Conservation (phyloP, 2,797 vertebrate genomes). For the Arnoldichthys spilopterus region DNA sequence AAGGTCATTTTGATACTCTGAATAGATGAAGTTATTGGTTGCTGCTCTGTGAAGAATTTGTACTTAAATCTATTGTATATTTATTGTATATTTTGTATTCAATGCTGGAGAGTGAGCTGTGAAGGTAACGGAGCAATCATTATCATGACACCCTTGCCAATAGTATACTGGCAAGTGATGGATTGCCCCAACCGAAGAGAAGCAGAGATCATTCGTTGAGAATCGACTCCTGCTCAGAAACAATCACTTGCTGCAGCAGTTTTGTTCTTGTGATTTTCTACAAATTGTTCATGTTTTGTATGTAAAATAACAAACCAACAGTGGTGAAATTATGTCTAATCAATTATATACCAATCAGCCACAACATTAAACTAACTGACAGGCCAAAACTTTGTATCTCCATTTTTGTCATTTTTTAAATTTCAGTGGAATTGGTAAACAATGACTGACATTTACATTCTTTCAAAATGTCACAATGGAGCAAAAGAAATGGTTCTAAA, state of each 20-base stretch:
- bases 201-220: slow-evolving; percentile 47
- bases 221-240: slow-evolving; percentile 53
- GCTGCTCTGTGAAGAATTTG: slow-evolving; percentile 55
- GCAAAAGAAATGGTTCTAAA: no score
- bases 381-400: no score
- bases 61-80: slow-evolving; percentile 26
- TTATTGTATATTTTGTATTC: slow-evolving; percentile 19
- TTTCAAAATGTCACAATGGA: no score
- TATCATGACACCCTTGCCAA: slow-evolving; percentile 71
- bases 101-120: slow-evolving; percentile 65
- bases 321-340: background rate
- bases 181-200: slow-evolving; percentile 56
- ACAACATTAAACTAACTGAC: no score
- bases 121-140: slow-evolving; percentile 68
- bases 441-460: no score
- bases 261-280: slow-evolving; percentile 39
- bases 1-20: background rate
- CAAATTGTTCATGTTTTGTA: slow-evolving; percentile 44
- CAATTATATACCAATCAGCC: background rate
- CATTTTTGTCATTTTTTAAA: no score
- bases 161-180: slow-evolving; percentile 65
- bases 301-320: background rate
- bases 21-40: slow-evolving; percentile 54
- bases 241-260: slow-evolving; percentile 38
- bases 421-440: no score